These are phyloP conservation scores for Portunus trituberculatus DNA, from an alignment of 1,140 invertebrate species.

Conservation along the genomic window DNA sequence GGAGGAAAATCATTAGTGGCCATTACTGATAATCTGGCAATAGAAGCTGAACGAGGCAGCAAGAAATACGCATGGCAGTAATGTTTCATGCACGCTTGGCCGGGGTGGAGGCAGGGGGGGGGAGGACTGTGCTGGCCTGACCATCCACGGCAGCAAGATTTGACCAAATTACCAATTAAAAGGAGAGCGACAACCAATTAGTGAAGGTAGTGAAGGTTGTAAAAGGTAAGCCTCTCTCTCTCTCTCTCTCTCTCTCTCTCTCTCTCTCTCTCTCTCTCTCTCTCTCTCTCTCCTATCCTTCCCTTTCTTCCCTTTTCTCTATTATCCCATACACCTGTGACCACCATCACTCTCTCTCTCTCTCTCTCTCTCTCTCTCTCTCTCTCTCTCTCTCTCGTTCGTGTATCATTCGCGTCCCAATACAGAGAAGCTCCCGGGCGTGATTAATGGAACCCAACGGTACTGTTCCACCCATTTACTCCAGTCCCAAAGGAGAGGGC, in stretches of 20 bases:
- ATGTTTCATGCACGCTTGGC: not conserved
- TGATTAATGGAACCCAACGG: not conserved
- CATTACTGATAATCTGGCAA: not conserved
- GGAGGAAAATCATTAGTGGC: not conserved
- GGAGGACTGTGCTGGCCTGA: not conserved
- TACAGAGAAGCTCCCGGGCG: not conserved
- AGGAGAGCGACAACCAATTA: conserved; percentile 12
- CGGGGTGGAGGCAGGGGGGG: not conserved
- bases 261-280: conserved; percentile 20
- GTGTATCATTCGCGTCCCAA: not conserved
- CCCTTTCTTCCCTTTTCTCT: not conserved
- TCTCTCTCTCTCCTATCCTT: not conserved
- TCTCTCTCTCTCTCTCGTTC: conserved; percentile 42
- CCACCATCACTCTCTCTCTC: conserved; percentile 24
- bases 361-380: conserved; percentile 34
- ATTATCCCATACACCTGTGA: not conserved
- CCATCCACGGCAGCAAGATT: not conserved
- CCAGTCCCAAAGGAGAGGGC: not conserved
- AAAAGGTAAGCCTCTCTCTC: conserved; percentile 10
- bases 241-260: conserved; percentile 14
- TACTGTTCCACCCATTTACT: not conserved
- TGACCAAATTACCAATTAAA: not conserved
- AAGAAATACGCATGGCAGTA: not conserved
- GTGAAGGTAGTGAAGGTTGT: not conserved
- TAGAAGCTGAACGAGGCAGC: too few relatives aligned